Conservation (phyloP, 92 coral and sea anemone genomes). For the Hydrozoanthus gracilis region DNA sequence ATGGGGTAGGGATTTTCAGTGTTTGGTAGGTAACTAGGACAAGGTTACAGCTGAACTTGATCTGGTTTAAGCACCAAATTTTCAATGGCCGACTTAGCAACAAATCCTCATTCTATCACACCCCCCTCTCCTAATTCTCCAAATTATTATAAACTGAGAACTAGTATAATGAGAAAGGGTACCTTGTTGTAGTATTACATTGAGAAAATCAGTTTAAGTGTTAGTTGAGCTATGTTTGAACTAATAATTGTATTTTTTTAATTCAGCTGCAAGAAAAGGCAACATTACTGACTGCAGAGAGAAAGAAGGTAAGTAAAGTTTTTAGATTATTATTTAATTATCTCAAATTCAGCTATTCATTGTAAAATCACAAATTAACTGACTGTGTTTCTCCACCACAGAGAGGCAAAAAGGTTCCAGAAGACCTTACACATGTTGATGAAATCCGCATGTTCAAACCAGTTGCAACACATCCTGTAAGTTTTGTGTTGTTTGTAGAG, state of each 20-base stretch:
- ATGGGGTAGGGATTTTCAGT: too few species aligned
- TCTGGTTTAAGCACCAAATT: too few species aligned
- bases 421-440: conserved; percentile 87
- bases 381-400: conserved; percentile 13
- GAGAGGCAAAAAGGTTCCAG: conserved; percentile 99
- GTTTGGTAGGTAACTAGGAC: too few species aligned
- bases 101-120: too few species aligned
- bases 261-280: conserved; percentile 99
- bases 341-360: background rate
- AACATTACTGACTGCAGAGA: conserved; percentile 97
- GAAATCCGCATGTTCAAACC: conserved; percentile 89
- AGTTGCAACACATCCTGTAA: conserved; percentile 91
- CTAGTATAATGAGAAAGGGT: too few species aligned
- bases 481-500: background rate
- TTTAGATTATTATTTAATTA: background rate
- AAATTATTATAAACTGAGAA: too few species aligned
- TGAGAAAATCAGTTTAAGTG: background rate
- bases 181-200: background rate
- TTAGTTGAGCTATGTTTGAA: background rate
- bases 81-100: too few species aligned
- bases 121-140: too few species aligned
- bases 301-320: conserved; percentile 79
- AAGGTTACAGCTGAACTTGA: too few species aligned
- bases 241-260: background rate
- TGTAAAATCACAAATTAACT: background rate